These are phyloP conservation scores for Nyctalus aviator DNA, from an alignment of 2,797 vertebrate genomes.

Conservation along the genomic window DNA sequence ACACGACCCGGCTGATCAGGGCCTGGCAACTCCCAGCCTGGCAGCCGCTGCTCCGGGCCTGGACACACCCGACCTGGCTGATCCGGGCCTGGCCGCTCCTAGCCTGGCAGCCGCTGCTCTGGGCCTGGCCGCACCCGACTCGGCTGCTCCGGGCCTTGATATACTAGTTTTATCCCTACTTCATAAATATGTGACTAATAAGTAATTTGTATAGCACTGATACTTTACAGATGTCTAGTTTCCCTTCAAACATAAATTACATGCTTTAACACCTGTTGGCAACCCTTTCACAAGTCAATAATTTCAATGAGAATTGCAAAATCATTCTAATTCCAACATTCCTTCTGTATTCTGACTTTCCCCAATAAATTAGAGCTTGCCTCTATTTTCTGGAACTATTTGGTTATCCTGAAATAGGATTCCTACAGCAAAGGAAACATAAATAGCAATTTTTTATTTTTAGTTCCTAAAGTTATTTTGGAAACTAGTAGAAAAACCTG, in stretches of 20 bases:
- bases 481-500: not conserved
- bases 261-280: slow-evolving; percentile 1
- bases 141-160: too few relatives aligned
- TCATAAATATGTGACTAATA: slow-evolving; percentile 16
- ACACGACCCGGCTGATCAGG: too few relatives aligned
- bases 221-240: not conserved
- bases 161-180: not conserved
- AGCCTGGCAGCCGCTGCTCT: too few relatives aligned
- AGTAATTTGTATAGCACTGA: slow-evolving; percentile 32
- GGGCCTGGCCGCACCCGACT: too few relatives aligned
- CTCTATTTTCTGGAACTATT: slow-evolving; percentile 3
- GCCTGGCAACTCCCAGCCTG: too few relatives aligned
- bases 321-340: slow-evolving; percentile 45
- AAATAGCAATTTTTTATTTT: slow-evolving; percentile 45
- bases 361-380: not conserved
- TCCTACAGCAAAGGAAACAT: slow-evolving; percentile 46
- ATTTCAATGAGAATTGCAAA: slow-evolving; percentile 53
- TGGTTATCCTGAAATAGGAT: slow-evolving; percentile 8
- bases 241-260: not conserved
- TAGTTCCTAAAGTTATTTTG: slow-evolving; percentile 5
- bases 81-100: too few relatives aligned
- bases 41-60: too few relatives aligned
- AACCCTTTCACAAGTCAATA: not conserved
- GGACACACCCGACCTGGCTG: too few relatives aligned
- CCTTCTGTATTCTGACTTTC: not conserved